Conservation (phyloP, 2,888 invertebrate species). For the Microctonus brassicae region DNA sequence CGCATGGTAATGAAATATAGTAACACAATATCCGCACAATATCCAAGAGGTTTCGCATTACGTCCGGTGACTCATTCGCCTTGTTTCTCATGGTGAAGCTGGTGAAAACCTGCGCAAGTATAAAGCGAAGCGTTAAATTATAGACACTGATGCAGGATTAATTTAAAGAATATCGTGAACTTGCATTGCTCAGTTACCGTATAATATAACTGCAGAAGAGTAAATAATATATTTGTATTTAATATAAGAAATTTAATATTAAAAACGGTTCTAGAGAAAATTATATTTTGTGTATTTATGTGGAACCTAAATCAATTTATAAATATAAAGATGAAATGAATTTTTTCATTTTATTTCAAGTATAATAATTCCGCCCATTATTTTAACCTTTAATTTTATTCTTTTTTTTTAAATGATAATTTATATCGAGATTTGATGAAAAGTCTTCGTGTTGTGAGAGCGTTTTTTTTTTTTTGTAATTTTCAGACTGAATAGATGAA, state of each 20-base stretch:
- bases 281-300: background rate
- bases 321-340: background rate
- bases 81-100: background rate
- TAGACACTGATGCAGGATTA: constrained; percentile 12
- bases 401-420: background rate
- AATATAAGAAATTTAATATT: background rate
- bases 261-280: background rate
- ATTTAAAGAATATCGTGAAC: constrained; percentile 16
- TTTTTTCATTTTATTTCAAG: background rate
- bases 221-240: background rate
- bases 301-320: background rate
- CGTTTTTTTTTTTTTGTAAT: background rate
- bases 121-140: background rate
- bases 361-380: background rate
- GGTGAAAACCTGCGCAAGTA: background rate
- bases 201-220: background rate
- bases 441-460: background rate
- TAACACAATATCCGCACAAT: constrained; percentile 66
- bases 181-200: background rate
- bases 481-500: background rate
- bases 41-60: constrained; percentile 60
- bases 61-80: constrained; percentile 36
- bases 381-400: background rate
- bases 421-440: background rate
- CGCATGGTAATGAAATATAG: constrained; percentile 63